These are phyloP conservation scores for Cantharis lateralis DNA, from an alignment of 2,888 invertebrate genomes.

Conservation along the genomic window DNA sequence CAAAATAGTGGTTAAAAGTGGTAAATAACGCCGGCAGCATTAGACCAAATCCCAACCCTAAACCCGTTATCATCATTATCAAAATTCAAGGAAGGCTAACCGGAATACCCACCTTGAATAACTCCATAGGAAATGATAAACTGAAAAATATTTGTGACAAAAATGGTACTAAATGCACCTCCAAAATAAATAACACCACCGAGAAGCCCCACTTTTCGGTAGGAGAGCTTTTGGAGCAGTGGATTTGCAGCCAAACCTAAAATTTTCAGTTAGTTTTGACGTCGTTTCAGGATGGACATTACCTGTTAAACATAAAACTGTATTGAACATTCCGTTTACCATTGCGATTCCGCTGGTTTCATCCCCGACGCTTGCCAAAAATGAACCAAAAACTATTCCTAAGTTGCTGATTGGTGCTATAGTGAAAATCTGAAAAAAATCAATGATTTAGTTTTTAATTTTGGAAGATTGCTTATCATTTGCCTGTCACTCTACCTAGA, in stretches of 20 bases:
- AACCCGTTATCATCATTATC: not conserved
- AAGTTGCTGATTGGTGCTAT: slow-evolving; percentile 72
- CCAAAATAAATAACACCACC: slow-evolving; percentile 68
- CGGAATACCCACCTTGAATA: slow-evolving; percentile 60
- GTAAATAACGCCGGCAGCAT: slow-evolving; percentile 75
- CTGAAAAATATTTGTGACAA: slow-evolving; percentile 66
- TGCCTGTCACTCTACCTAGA: not conserved
- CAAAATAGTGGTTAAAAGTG: slow-evolving; percentile 76
- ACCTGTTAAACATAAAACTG: slow-evolving; percentile 68
- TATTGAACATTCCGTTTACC: slow-evolving; percentile 71
- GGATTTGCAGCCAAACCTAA: slow-evolving; percentile 71
- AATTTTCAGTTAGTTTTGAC: slow-evolving; percentile 34
- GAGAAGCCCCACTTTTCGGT: slow-evolving; percentile 68
- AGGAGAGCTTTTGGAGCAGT: slow-evolving; percentile 67
- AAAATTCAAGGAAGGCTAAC: not conserved
- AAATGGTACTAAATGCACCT: slow-evolving; percentile 67
- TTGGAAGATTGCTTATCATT: not conserved
- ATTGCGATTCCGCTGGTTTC: slow-evolving; percentile 73
- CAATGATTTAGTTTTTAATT: not conserved
- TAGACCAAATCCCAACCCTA: slow-evolving; percentile 73
- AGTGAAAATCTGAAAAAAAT: slow-evolving; percentile 64
- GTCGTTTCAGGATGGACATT: slow-evolving; percentile 28
- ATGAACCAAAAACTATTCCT: slow-evolving; percentile 71
- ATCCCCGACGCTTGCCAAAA: slow-evolving; percentile 67
- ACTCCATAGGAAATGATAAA: slow-evolving; percentile 69